Evolutionary conservation across 1,140 invertebrate species (phyloP), one percentile per base, ranked within the genome.

Genomic region (Andrena cerasifolii): DNA sequence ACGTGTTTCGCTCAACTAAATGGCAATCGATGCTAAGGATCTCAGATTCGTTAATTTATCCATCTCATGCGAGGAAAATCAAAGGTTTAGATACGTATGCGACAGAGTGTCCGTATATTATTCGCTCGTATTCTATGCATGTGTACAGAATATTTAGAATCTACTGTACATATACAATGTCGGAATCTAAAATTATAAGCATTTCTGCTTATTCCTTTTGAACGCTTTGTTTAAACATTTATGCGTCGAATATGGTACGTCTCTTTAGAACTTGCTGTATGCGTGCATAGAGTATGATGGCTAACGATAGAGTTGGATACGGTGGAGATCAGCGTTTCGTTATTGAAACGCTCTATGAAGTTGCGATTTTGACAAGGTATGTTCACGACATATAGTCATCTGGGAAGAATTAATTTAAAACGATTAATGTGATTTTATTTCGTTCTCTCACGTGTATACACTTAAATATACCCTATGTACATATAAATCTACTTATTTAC

Each of bases 31-130:
- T 59, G 72, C 61, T 84, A 82, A 78, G 66, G 83, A 85, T 85
- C 82, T 85, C 79, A 72, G 36, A 49, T 94, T 90, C 82, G 89
- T 71, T 77, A 80, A 21, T 58, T 56, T 71, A 71, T 63, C 26
- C 21, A 47, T 72, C 7, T 47, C 59, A 26, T 45, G 7, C 14
- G 31, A 66, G 59, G 12, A 18, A 65, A 75, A 58, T 53, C 14
- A 65, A 70, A 62, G 24, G 26, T 66, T 68, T 71, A 66, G 51
- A 40, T 80, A 61, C 18, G 36, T 36, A 71, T n/a, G 47, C 33
- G 54, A 68, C 47, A 68, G 16, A 49, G 28, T 18, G 16, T 33
- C 45, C 3, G 40, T 31, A n/a, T 40, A 40, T 3, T 40, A n/a
- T n/a, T 12, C 43, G 24, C 6, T 70, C 36, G 14, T 24, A 24